Base-by-base conservation (phyloP, 2,113 vertebrate species). In the Sinosuthora webbiana region DNA sequence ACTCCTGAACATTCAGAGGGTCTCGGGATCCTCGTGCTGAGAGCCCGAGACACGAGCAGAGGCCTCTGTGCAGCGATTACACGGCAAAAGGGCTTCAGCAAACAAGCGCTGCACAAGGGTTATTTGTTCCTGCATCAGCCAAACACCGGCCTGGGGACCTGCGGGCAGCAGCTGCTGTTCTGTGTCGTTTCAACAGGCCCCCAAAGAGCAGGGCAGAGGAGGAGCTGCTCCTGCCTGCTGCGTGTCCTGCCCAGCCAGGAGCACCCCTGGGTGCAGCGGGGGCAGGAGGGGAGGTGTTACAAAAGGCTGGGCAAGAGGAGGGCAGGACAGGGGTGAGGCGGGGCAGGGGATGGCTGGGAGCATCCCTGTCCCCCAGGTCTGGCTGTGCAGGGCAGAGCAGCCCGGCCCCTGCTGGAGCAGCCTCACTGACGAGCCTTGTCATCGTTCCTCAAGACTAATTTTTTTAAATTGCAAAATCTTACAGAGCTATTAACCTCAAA, bases 401-500 rank as follows among this genome's bases (percentile, higher is more conserved):
- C 89, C 95, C 74, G 24, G 45, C 63, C 80, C 64, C 35, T 19
- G 2, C 28, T 5, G 11, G 20, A 85, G 27, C 45, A 4, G 37
- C 28, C 91, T 94, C 95, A 4, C 13, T 83, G 96, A 96, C 74
- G 63, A 88, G 95, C 93, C 97, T 95, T 94, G 93, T 97, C 97
- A 97, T 92, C 96, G 30, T 96, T 97, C 97, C 96, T 98, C 96
- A 86, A 97, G 96, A 97, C 93, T 92, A 97, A 98, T 97, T 98
- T 98, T 97, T 97, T 98, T 81, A 97, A 98, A 98, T 98, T 97
- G 97, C 98, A 96, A 97, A 98, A 98, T 97, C 97, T 98, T 97
- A 98, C 97, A 77, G 96, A 98, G 97, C 97, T 98, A 98, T 98
- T 98, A 98, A 98, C 98, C 98, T 98, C 97, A 94, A 96, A 98